Conservation (phyloP, 2,113 vertebrate species). For the Hippocampus barbouri region DNA sequence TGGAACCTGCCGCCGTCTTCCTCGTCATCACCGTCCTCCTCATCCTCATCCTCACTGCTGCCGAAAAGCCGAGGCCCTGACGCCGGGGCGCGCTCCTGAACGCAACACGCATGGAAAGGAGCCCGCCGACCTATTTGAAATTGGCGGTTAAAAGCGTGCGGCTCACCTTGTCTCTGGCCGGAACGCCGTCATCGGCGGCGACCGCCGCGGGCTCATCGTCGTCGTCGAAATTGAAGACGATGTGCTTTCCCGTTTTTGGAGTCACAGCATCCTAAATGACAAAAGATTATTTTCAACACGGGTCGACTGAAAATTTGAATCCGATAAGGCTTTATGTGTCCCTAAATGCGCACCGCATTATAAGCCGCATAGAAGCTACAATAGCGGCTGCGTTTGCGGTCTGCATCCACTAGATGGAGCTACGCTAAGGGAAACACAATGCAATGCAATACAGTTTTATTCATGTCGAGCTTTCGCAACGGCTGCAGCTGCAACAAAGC, state of each 20-base stretch:
- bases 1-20: conserved; percentile 72
- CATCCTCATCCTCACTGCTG: conserved; percentile 79
- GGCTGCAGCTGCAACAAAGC: no score
- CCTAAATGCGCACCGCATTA: no score
- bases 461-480: no score
- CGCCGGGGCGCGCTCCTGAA: conserved; percentile 27
- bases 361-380: no score
- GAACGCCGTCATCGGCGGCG: not conserved
- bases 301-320: no score
- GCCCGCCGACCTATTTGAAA: no score
- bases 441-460: no score
- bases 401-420: no score
- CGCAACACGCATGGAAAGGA: not conserved
- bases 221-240: conserved; percentile 81
- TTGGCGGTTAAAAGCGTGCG: not conserved
- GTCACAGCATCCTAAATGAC: conserved; percentile 71
- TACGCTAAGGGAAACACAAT: no score
- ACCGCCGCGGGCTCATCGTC: conserved; percentile 54
- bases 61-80: conserved; percentile 75
- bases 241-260: conserved; percentile 75
- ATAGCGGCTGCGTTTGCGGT: no score
- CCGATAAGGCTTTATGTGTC: no score
- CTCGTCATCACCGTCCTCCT: conserved; percentile 70
- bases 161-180: conserved; percentile 37
- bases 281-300: not conserved